These are phyloP conservation scores for Yoshiicerus persimilis DNA, from an alignment of 1,140 invertebrate species.

Conservation along the genomic window DNA sequence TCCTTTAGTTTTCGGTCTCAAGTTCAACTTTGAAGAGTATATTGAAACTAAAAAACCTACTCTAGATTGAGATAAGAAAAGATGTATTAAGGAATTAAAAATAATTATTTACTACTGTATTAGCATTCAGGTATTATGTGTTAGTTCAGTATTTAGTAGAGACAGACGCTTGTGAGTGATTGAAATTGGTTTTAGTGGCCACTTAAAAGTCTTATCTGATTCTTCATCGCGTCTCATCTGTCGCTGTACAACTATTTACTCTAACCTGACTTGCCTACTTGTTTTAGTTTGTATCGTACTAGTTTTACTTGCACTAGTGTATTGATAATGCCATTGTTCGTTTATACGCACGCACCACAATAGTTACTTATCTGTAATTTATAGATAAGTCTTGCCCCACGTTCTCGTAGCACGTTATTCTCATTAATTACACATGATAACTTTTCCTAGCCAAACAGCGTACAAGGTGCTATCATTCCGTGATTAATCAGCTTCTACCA, in stretches of 20 bases:
- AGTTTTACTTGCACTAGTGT: neutral
- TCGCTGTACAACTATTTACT: neutral
- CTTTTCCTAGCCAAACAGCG: neutral
- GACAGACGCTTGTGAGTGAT: neutral
- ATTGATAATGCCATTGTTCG: neutral
- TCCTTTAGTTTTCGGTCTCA: no score
- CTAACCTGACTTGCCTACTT: neutral
- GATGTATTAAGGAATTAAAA: neutral
- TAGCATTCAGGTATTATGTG: no score
- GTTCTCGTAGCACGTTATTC: neutral
- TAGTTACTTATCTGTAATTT: neutral
- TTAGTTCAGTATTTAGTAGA: neutral
- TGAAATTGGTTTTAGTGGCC: neutral
- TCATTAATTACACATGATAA: neutral
- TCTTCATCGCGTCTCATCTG: neutral
- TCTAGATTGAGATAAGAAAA: neutral
- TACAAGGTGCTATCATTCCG: neutral
- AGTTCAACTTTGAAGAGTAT: no score
- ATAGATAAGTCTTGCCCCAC: neutral
- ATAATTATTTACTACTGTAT: neutral
- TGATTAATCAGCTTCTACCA: neutral
- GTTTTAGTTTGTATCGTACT: neutral
- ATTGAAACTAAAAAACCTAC: no score
- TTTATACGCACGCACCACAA: neutral
- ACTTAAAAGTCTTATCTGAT: neutral